These are phyloP conservation scores for Bettongia penicillata DNA, from an alignment of 2,113 vertebrate genomes.

Conservation along the genomic window DNA sequence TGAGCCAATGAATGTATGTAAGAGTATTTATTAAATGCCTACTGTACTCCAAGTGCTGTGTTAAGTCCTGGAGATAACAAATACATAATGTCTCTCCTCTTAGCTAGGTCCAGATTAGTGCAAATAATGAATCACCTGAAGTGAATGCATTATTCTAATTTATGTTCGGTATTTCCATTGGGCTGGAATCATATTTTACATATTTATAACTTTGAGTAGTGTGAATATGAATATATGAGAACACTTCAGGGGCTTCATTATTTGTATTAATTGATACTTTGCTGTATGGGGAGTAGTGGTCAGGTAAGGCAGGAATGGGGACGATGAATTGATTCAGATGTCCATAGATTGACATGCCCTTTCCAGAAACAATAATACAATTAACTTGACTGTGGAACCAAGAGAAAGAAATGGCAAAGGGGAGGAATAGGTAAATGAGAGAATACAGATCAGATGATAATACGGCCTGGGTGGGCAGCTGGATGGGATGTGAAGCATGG, in stretches of 20 bases:
- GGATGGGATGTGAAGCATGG: background rate
- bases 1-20: too few species aligned
- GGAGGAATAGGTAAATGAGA: background rate
- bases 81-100: too few species aligned
- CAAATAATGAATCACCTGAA: too few species aligned
- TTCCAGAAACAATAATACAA: background rate
- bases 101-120: too few species aligned
- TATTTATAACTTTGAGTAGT: background rate
- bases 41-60: too few species aligned
- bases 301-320: background rate
- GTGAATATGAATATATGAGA: background rate
- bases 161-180: too few species aligned
- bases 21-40: too few species aligned
- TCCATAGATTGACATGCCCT: background rate
- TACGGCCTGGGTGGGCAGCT: background rate
- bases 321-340: background rate
- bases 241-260: background rate
- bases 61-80: too few species aligned
- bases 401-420: background rate
- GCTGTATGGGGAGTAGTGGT: background rate
- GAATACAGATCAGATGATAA: background rate
- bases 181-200: background rate
- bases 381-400: background rate
- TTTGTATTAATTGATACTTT: background rate
- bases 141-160: too few species aligned